Evolutionary conservation across 2,113 vertebrate genomes (phyloP), one percentile per base, ranked within the genome.

Genomic region (Eidolon helvum): DNA sequence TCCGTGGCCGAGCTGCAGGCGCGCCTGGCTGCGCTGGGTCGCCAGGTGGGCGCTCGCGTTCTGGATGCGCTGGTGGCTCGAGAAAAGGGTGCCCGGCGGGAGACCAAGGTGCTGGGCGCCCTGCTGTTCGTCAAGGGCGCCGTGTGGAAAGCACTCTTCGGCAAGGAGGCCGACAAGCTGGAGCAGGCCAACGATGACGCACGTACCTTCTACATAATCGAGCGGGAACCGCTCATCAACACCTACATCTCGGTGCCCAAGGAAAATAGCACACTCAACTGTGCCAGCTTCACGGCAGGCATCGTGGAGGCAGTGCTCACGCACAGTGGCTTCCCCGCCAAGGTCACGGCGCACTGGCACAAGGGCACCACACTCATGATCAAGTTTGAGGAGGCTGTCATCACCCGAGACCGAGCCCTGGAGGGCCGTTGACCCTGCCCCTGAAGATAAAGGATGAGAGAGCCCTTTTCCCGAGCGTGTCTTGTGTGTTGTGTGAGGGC

Each of bases 281-380:
- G 99, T 19, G 99, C 99, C 2, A 99, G 99, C 77, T 99, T 99
- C 98, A 99, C 99, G 0, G 99, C 99, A 0, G 99, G 99, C 95
- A 97, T 99, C 12, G 99, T 99, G 97, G 99, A 99, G 97, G 99
- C 99, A 16, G 98, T 99, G 24, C 98, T 99, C 75, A 99, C 98
- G 0, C 99, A 99, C 98, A 99, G 99, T 4, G 99, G 99, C 85
- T 99, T 99, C 98, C 99, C 99, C 0, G 99, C 99, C 95, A 99
- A 99, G 96, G 99, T 99, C 83, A 99, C 99, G 0, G 99, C 99
- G 0, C 99, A 99, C 97, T 99, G 99, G 99, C 99, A 99, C 98
- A 99, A 99, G 97, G 99, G 99, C 91, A 99, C 99, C 97, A 99
- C 99, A 0, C 99, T 99, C n/a, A 99, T 99, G 99, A 99, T 99